Evolutionary conservation across 2,797 vertebrate genomes (phyloP).

Genomic region (Catostomus latipinnis): DNA sequence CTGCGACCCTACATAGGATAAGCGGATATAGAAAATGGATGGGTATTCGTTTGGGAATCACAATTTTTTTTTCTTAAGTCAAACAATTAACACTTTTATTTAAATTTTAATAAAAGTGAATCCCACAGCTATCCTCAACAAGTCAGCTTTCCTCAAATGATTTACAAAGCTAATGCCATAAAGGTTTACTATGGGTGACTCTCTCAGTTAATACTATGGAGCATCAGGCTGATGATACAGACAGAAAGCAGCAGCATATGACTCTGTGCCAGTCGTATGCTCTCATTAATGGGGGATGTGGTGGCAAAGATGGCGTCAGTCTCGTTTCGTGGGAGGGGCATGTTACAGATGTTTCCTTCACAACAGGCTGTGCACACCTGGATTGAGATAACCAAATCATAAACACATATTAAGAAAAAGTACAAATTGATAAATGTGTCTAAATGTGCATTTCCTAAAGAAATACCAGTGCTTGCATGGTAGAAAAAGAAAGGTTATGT

Average conservation of each 20-base stretch:
- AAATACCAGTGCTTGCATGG: not conserved
- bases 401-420: not conserved
- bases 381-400: constrained; percentile 5
- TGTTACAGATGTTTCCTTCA: constrained; percentile 89
- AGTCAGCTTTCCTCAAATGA: not conserved
- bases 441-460: not conserved
- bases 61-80: not conserved
- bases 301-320: constrained; percentile 84
- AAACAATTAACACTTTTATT: constrained; percentile 42
- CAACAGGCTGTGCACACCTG: constrained; percentile 89
- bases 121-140: constrained; percentile 11
- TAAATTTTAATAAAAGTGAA: constrained; percentile 20
- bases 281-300: constrained; percentile 76
- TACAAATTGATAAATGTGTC: not conserved
- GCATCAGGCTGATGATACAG: constrained; percentile 43
- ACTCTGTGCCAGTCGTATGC: constrained; percentile 50
- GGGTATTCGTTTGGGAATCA: constrained; percentile 1
- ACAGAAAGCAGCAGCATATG: constrained; percentile 38
- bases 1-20: no score
- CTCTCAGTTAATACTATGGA: constrained; percentile 54
- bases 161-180: not conserved
- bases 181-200: not conserved
- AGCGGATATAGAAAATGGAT: no score
- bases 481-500: not conserved
- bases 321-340: constrained; percentile 82